Conservation (phyloP, 2,797 vertebrate species). For the Toxotes lorentzi region DNA sequence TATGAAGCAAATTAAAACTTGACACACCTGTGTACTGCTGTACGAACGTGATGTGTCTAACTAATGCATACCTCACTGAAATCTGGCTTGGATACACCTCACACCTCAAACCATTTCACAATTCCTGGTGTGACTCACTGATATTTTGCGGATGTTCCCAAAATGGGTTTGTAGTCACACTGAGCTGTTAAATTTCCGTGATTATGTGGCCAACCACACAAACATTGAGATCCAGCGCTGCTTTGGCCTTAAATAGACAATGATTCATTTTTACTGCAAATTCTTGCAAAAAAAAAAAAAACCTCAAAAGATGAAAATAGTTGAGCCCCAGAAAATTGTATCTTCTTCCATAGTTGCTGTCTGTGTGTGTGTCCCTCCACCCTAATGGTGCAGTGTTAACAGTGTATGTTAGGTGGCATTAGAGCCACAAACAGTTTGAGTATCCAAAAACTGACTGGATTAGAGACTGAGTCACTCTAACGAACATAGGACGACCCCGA, state of each 20-base stretch:
- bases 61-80: slow-evolving; percentile 58
- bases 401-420: too few species aligned
- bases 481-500: too few species aligned
- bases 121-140: slow-evolving; percentile 73
- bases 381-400: too few species aligned
- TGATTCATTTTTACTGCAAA: slow-evolving; percentile 1
- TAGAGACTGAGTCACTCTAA: too few species aligned
- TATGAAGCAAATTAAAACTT: slow-evolving; percentile 46
- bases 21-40: slow-evolving; percentile 65
- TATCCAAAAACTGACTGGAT: too few species aligned
- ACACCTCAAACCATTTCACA: slow-evolving; percentile 70
- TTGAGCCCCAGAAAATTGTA: neutral
- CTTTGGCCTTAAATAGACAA: slow-evolving; percentile 16
- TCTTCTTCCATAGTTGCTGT: neutral
- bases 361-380: neutral
- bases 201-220: slow-evolving; percentile 62
- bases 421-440: too few species aligned
- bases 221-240: slow-evolving; percentile 45
- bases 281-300: neutral
- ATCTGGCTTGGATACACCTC: slow-evolving; percentile 57
- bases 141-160: slow-evolving; percentile 63
- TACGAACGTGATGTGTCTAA: slow-evolving; percentile 57
- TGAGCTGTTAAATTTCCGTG: slow-evolving; percentile 61
- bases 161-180: slow-evolving; percentile 54
- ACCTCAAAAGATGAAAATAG: neutral